A percentile compares a stretch with the other conserved stretches of the same genome.
phyloP scores from a whole-genome alignment of 2,888 invertebrate species.

The Lagria hirta region DNA sequence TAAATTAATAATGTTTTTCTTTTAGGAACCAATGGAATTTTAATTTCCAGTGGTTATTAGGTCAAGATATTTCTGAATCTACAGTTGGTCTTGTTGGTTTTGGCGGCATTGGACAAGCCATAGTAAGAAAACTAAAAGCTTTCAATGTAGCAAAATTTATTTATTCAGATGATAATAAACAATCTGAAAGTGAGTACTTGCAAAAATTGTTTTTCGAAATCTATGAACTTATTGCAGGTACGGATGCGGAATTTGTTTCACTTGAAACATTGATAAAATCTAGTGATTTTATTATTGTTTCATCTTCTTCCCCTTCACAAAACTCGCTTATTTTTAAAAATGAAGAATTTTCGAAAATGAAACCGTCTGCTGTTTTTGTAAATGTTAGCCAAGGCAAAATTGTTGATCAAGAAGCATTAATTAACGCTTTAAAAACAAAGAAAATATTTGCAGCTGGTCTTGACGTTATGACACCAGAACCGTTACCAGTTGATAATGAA shows the following conservation, averaged over 20 bases:
- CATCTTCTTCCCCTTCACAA: constrained; percentile 68
- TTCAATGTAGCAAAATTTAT: constrained; percentile 64
- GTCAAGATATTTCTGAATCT: constrained; percentile 73
- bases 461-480: constrained; percentile 90
- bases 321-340: constrained; percentile 72
- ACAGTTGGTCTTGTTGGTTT: constrained; percentile 83
- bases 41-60: constrained; percentile 75
- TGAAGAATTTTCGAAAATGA: constrained; percentile 71
- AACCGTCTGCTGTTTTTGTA: constrained; percentile 70
- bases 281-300: constrained; percentile 75
- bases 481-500: constrained; percentile 76
- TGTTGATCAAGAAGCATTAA: constrained; percentile 80
- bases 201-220: no score
- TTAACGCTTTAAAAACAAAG: constrained; percentile 71
- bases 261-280: constrained; percentile 65
- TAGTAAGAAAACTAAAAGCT: constrained; percentile 69
- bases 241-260: constrained; percentile 64
- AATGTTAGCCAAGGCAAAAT: constrained; percentile 76
- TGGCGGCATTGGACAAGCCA: constrained; percentile 75
- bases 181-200: constrained; percentile 60
- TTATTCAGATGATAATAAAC: constrained; percentile 68
- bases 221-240: no score
- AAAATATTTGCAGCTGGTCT: constrained; percentile 85
- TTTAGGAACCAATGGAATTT: constrained; percentile 66
- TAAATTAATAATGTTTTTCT: no score